Evolutionary conservation across 2,113 vertebrate species (phyloP), one percentile per base, ranked within the genome.

Genomic region (Urocitellus parryii): DNA sequence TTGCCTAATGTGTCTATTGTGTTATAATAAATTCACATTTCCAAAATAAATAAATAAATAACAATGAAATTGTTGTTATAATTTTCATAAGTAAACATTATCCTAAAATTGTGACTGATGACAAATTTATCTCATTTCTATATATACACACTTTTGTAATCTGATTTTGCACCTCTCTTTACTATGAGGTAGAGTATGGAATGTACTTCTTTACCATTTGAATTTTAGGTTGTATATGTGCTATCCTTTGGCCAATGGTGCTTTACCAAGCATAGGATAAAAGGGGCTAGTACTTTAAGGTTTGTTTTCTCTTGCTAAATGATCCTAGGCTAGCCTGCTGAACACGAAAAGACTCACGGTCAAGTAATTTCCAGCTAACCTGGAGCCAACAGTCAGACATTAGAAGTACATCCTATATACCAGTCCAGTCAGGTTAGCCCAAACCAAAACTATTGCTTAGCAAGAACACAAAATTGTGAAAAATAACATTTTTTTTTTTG

Each of bases 31-130:
- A 91, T 8, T 34, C 37, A 76, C 34, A 77, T 45, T 45, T 93
- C 85, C 48, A 58, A 79, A 56, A 45, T 45, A 45, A 45, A 45
- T 45, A 45, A 45, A 45, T 56, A 56, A 56, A 56, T 11, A 48
- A 10, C 48, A 48, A 48, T 12, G 17, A 56, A 56, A 56, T 56
- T 56, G 18, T 20, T 53, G 13, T 17, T 58, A 58, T 58, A 58
- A 58, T 39, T 74, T 91, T 83, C 58, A 58, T 90, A 78, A 82
- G 13, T 87, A 88, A 87, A 53, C 3, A 53, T 90, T 56, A 88
- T 10, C 51, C 34, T 88, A 22, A 37, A 79, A 53, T 12, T 68
- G 4, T 29, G 51, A 16, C 8, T 3, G 18, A 25, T 77, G 24
- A 18, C 45, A 90, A 8, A 67, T 78, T 82, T 58, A 51, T 78